Base-by-base conservation (phyloP, 1,140 invertebrate species). In the Harlomillsia oculata region DNA sequence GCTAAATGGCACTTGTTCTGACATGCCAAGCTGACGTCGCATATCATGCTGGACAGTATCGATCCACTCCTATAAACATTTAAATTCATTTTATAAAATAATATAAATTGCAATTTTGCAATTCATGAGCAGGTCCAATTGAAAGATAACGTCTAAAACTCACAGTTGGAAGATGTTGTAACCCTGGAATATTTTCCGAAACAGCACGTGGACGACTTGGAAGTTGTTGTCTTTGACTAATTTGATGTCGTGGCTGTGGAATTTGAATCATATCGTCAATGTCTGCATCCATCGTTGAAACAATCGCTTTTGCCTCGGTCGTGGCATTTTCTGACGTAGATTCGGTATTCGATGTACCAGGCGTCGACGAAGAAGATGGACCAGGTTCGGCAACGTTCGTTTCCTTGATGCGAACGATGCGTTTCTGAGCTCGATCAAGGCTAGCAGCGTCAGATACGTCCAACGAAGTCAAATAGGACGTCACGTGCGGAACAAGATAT, bases 11-110 rank as follows among this genome's bases (percentile, higher is more conserved):
- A 32, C 32, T 28, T 46, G 53, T 14, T 48, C 44, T 3, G 44
- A 28, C 55, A 57, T 57, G 14, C 43, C 43, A 11, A 57, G 21
- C 18, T 57, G 55, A 11, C 55, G 46, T 36, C 43, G 37, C 18
- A 57, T 41, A 34, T 57, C 55, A n/a, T 34, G 21, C 4, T 32
- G 41, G 8, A 57, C 46, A 13, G 43, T 46, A 21, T 57, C 46
- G 16, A 28, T 14, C 55, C 55, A 57, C 36, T 50, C 55, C 55
- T 57, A n/a, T 20, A 56, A 32, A 49, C 14, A 5, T 41, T 13
- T n/a, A 44, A 44, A 53, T 25, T 41, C 2, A 30, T 32, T 11
- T 41, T 41, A 20, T 45, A 25, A 25, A 45, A 45, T 28, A 45
- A 9, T 21, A 23, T 23, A 20, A 45, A 21, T 13, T 23, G 8